These are phyloP conservation scores for Cyprinodon variegatus DNA, from an alignment of 2,113 vertebrate genomes.

Conservation along the genomic window DNA sequence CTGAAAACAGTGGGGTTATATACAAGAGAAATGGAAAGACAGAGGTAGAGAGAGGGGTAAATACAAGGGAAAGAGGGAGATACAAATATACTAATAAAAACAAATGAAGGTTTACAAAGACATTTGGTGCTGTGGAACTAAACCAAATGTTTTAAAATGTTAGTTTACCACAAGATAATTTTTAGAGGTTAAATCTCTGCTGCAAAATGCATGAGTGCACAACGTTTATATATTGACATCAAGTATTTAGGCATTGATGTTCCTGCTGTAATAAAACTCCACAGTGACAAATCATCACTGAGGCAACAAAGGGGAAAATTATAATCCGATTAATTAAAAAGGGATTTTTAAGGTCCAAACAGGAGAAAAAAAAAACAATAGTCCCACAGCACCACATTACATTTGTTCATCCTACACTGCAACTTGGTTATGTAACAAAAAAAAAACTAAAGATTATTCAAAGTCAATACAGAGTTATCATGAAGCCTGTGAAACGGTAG, in stretches of 20 bases:
- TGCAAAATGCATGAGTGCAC: background rate
- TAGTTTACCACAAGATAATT: background rate
- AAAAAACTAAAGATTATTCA: constrained; percentile 71
- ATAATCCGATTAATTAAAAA: background rate
- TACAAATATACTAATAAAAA: constrained; percentile 79
- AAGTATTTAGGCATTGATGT: background rate
- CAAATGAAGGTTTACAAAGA: constrained; percentile 50
- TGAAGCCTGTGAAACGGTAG: constrained; percentile 68
- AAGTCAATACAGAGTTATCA: constrained; percentile 71
- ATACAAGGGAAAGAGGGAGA: constrained; percentile 79
- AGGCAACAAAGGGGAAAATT: background rate
- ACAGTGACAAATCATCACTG: background rate
- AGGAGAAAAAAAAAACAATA: constrained; percentile 20
- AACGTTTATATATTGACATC: background rate
- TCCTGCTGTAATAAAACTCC: background rate
- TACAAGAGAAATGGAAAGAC: constrained; percentile 83
- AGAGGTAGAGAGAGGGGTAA: constrained; percentile 83
- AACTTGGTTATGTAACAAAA: constrained; percentile 74
- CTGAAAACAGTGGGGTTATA: constrained; percentile 85
- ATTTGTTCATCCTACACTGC: constrained; percentile 57
- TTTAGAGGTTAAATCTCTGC: background rate
- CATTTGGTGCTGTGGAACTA: constrained; percentile 73
- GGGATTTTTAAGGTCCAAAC: background rate
- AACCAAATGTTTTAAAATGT: constrained; percentile 26
- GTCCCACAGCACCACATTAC: constrained; percentile 66